Percentiles rank a stretch among this genome's conserved stretches.
phyloP scores from a whole-genome alignment of 2,797 vertebrate genomes.

The Knipowitschia caucasica region DNA sequence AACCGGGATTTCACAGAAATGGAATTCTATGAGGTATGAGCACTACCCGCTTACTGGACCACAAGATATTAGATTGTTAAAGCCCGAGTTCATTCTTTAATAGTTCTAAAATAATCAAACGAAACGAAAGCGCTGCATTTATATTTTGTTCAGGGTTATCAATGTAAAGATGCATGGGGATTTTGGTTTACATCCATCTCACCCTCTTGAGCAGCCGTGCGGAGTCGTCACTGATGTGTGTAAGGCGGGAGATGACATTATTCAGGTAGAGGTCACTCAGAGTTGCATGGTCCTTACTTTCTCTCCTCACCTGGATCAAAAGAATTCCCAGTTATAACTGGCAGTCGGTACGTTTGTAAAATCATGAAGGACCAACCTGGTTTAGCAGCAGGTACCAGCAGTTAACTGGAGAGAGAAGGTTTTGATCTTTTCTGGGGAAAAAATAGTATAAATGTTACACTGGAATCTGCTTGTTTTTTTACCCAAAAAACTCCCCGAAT shows the following conservation, averaged over 20 bases:
- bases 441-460: slow-evolving; percentile 6
- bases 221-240: slow-evolving; percentile 96
- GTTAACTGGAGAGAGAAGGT: slow-evolving; percentile 94
- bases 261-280: slow-evolving; percentile 97
- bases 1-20: no score
- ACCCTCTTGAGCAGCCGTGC: slow-evolving; percentile 98
- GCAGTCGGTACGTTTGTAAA: neutral
- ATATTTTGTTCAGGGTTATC: no score
- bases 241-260: slow-evolving; percentile 95
- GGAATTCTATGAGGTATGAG: no score
- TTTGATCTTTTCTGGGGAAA: slow-evolving; percentile 89
- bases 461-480: neutral
- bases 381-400: slow-evolving; percentile 98
- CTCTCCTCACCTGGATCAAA: slow-evolving; percentile 82
- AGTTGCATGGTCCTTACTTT: slow-evolving; percentile 96
- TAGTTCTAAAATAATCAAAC: no score
- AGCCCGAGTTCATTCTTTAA: no score
- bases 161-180: neutral
- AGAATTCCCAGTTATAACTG: neutral
- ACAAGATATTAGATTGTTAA: no score
- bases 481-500: neutral
- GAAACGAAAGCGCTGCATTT: no score
- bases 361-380: slow-evolving; percentile 64
- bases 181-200: slow-evolving; percentile 30
- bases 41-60: no score